Evolutionary conservation across 2,888 invertebrate genomes (phyloP).

Genomic region (Silvanus unidentatus): DNA sequence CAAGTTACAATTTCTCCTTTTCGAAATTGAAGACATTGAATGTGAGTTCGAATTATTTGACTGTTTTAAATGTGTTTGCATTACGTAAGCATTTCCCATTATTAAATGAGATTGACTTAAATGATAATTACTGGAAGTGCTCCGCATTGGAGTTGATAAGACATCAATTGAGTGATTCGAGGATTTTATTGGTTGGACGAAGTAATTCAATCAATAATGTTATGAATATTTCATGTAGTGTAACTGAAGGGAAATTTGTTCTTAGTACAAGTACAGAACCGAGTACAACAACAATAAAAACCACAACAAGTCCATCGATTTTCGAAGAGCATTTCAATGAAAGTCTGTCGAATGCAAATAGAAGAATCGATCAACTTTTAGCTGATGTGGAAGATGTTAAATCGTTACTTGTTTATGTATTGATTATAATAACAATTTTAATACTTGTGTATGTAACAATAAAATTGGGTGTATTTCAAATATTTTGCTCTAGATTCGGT

Average conservation of each 20-base stretch:
- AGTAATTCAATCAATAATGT: not conserved
- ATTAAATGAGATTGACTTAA: conserved; percentile 25
- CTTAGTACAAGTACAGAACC: not conserved
- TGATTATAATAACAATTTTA: too few relatives aligned
- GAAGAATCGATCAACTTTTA: too few relatives aligned
- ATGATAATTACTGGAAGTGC: conserved; percentile 30
- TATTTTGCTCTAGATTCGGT: too few relatives aligned
- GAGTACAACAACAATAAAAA: not conserved
- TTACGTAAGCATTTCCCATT: conserved; percentile 19
- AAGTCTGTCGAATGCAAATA: too few relatives aligned
- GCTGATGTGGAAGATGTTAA: too few relatives aligned
- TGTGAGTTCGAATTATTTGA: conserved; percentile 28
- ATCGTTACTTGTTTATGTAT: too few relatives aligned
- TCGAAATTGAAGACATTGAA: conserved; percentile 23
- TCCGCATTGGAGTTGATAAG: conserved; percentile 22
- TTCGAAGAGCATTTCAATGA: too few relatives aligned
- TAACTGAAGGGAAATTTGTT: too few relatives aligned
- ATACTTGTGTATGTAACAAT: not conserved
- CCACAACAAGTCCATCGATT: too few relatives aligned
- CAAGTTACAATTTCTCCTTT: conserved; percentile 23
- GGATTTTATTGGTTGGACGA: conserved; percentile 12
- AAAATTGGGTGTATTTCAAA: not conserved
- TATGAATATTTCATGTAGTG: not conserved
- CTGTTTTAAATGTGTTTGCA: conserved; percentile 20
- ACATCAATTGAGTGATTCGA: conserved; percentile 17